Conservation (phyloP, 2,888 invertebrate genomes). For the Pecten maximus region DNA sequence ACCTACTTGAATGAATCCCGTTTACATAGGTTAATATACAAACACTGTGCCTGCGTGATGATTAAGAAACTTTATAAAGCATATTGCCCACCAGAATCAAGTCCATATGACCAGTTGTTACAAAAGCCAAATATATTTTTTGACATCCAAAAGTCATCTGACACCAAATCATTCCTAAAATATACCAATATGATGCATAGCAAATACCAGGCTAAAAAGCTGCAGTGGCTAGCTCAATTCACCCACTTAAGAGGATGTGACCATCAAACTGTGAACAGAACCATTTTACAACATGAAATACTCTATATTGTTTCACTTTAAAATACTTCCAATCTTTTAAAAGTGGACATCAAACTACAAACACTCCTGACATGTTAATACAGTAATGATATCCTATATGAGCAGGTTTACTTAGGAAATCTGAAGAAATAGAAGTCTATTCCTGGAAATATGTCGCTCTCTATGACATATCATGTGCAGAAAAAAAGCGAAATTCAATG, state of each 20-base stretch:
- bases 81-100: neutral
- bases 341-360: neutral
- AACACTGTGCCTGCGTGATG: neutral
- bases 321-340: neutral
- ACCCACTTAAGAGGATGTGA: neutral
- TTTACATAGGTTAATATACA: neutral
- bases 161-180: constrained; percentile 21
- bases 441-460: neutral
- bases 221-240: neutral
- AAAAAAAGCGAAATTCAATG: neutral
- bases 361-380: neutral
- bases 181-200: constrained; percentile 31
- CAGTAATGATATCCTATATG: neutral
- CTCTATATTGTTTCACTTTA: neutral
- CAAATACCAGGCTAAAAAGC: constrained; percentile 6
- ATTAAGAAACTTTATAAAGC: neutral
- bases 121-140: neutral
- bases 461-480: neutral
- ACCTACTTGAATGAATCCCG: neutral
- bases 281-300: constrained; percentile 16
- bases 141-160: neutral
- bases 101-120: neutral
- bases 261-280: neutral
- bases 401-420: neutral
- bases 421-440: neutral